A percentile compares a stretch with the other conserved stretches of the same genome.
These are phyloP conservation scores for Villa cingulata DNA, from an alignment of 2,888 invertebrate species.

Conservation along the genomic window DNA sequence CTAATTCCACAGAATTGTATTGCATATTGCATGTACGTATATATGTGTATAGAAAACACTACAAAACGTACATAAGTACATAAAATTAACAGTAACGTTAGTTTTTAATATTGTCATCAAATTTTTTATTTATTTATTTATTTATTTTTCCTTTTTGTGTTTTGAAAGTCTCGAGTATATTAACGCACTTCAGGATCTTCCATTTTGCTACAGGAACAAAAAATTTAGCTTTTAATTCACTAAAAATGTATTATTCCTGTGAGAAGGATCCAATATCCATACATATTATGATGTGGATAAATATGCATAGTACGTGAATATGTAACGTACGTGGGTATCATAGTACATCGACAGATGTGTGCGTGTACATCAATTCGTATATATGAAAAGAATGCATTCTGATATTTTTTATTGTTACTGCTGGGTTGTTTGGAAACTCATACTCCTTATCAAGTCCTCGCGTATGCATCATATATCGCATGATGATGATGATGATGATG, in stretches of 20 bases:
- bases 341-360: neutral
- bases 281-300: neutral
- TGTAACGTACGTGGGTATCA: neutral
- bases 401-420: too few relatives aligned
- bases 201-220: constrained; percentile 2
- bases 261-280: neutral
- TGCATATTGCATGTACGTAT: too few relatives aligned
- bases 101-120: too few relatives aligned
- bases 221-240: constrained; percentile 6
- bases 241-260: constrained; percentile 9
- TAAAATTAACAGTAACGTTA: too few relatives aligned
- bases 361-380: neutral
- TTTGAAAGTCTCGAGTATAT: constrained; percentile 8
- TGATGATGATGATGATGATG: too few relatives aligned
- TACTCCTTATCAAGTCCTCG: neutral
- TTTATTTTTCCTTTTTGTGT: neutral
- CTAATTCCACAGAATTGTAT: too few relatives aligned
- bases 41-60: too few relatives aligned
- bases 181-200: constrained; percentile 8
- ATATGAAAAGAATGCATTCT: too few relatives aligned
- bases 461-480: neutral
- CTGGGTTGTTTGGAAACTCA: too few relatives aligned
- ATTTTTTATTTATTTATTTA: constrained; percentile 1
- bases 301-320: neutral
- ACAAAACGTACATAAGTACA: too few relatives aligned